Evolutionary conservation across 1,140 invertebrate species (phyloP), one percentile per base, ranked within the genome.

Genomic region (Drosophila virilis): DNA sequence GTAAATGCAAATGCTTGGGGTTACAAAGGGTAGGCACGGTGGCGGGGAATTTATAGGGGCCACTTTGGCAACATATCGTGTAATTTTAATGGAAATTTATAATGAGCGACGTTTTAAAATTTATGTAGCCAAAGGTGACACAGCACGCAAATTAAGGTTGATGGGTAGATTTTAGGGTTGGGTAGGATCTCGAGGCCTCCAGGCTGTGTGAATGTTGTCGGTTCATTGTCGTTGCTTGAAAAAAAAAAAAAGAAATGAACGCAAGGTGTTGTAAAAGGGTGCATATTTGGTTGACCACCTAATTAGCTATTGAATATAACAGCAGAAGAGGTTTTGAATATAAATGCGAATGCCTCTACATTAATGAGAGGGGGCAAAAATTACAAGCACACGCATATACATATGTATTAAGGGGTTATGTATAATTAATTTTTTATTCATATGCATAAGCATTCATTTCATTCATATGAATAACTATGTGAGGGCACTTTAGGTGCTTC

Each of bases 81-180:
- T 89, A 79, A 88, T 88, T 88, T 88, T 88, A 83, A 88, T 89
- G 83, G 76, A 89, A 83, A 88, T 89, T 85, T 82, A 86, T 86
- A 86, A 86, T 86, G 82, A 86, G 83, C 72, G 86, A 68, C 83
- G 81, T 68, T 82, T 88, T 76, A 77, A 77, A 88, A 79, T 88
- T 79, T 64, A 79, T 71, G 60, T 71, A 45, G 50, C 57, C 74
- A 70, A 81, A 86, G 76, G 79, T 86, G 76, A 86, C 82, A 83
- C 82, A 55, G 79, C 83, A 86, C 75, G 72, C 72, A 75, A 78
- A 77, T 74, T 77, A 68, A 77, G 72, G 40, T 59, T 60, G 62
- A 52, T 59, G 46, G 52, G 37, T 42, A 43, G 15, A 17, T 43
- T 43, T 38, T 35, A 9, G 50, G 38, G 55, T 48, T 6, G 54